These are phyloP conservation scores for Mastigias papua DNA, from an alignment of 30 jellyfish, hydroid and myxozoan species.

Conservation along the genomic window DNA sequence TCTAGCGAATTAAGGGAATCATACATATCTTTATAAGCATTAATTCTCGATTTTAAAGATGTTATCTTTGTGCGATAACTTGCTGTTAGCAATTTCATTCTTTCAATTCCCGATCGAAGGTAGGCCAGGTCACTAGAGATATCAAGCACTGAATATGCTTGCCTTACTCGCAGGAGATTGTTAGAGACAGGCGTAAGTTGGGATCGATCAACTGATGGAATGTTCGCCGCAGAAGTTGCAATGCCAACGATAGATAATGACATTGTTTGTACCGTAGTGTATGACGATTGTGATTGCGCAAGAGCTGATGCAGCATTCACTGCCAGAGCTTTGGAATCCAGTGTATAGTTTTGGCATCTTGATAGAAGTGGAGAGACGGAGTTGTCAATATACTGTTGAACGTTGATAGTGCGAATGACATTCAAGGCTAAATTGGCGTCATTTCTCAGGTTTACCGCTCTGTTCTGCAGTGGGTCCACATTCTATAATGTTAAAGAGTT, in stretches of 20 bases:
- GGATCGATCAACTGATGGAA: constrained; percentile 52
- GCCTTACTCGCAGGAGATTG: constrained; percentile 41
- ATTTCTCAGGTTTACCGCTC: constrained; percentile 40
- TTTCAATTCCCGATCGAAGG: constrained; percentile 39
- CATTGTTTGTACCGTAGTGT: constrained; percentile 26
- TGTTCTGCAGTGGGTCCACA: constrained; percentile 39
- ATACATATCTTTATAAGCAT: constrained; percentile 27
- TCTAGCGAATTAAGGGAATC: constrained; percentile 17
- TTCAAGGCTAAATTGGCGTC: constrained; percentile 47
- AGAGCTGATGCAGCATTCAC: constrained; percentile 6
- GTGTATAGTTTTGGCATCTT: constrained; percentile 60
- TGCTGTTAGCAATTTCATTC: neutral
- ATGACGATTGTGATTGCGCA: constrained; percentile 34
- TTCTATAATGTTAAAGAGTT: no score
- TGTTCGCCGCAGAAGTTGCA: neutral
- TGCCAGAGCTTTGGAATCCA: constrained; percentile 23
- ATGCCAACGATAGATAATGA: constrained; percentile 24
- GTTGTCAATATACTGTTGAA: constrained; percentile 56
- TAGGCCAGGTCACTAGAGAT: constrained; percentile 36
- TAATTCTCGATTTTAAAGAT: constrained; percentile 18
- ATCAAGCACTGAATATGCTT: constrained; percentile 56
- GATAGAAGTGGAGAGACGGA: constrained; percentile 54
- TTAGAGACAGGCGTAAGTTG: constrained; percentile 56
- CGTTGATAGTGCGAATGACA: constrained; percentile 29
- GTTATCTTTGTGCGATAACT: constrained; percentile 43